Conservation (phyloP, 2,113 vertebrate genomes). For the Nyctereutes procyonoides region DNA sequence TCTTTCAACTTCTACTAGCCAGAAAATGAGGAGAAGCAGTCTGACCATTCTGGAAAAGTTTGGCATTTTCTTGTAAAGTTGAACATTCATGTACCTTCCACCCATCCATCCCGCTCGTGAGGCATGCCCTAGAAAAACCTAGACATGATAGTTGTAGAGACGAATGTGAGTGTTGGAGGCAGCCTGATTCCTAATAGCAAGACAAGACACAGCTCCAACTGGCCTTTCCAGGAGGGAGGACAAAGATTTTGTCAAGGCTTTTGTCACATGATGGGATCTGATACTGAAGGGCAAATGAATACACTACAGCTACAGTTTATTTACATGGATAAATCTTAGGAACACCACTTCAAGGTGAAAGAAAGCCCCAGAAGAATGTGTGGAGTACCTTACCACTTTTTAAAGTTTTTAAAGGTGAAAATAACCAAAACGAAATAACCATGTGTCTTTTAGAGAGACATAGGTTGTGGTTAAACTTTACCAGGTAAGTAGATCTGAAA, state of each 20-base stretch:
- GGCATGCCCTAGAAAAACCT: not conserved
- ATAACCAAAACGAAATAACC: not conserved
- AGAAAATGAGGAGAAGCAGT: not conserved
- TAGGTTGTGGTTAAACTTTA: not conserved
- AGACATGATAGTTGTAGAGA: not conserved
- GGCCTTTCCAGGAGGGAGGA: accelerated
- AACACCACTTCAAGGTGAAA: not conserved
- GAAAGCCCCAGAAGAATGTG: not conserved
- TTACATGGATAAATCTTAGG: not conserved
- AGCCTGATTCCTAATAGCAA: not conserved
- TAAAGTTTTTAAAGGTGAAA: not conserved
- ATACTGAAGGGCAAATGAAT: not conserved
- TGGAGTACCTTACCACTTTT: not conserved
- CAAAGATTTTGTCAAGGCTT: not conserved
- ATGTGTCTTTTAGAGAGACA: not conserved
- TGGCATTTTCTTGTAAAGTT: not conserved
- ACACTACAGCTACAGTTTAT: too few relatives aligned
- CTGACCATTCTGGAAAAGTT: not conserved
- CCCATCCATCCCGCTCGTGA: not conserved
- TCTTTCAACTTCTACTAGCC: not conserved
- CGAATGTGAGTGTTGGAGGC: accelerated
- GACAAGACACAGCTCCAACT: not conserved
- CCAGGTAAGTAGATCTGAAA: not conserved
- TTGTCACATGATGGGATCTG: not conserved
- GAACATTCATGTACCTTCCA: not conserved